phyloP scores from a whole-genome alignment of 2,113 vertebrate genomes.

The Notechis scutatus region DNA sequence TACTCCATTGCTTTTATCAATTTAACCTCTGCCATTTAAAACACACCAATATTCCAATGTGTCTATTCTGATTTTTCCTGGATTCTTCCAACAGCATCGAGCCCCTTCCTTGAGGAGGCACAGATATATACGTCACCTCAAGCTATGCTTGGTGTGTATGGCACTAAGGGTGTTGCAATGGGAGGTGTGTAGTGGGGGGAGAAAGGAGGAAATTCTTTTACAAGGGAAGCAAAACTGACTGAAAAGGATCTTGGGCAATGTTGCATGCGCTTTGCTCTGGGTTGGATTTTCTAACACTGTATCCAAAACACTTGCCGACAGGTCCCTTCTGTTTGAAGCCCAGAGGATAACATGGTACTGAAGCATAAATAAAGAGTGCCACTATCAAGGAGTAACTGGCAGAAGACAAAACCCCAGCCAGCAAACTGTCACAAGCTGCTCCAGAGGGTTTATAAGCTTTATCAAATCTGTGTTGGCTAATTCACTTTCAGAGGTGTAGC shows the following conservation, averaged over 20 bases:
- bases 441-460: slow-evolving; percentile 79
- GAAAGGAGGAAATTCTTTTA: neutral
- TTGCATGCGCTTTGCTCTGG: slow-evolving; percentile 71
- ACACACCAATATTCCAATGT: slow-evolving; percentile 19
- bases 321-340: slow-evolving; percentile 76
- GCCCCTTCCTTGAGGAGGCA: slow-evolving; percentile 45
- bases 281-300: slow-evolving; percentile 74
- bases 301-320: slow-evolving; percentile 78
- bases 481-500: slow-evolving; percentile 80
- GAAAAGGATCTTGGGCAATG: slow-evolving; percentile 60
- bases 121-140: slow-evolving; percentile 43
- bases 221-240: slow-evolving; percentile 22
- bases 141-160: neutral
- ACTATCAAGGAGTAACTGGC: slow-evolving; percentile 82
- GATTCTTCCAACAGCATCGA: slow-evolving; percentile 32
- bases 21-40: neutral
- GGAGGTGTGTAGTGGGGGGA: too few relatives aligned
- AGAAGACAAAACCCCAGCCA: slow-evolving; percentile 75
- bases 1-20: neutral
- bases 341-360: slow-evolving; percentile 73
- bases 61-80: slow-evolving; percentile 7
- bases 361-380: slow-evolving; percentile 80
- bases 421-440: slow-evolving; percentile 73
- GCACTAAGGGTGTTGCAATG: neutral
- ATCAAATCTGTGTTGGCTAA: slow-evolving; percentile 85